Conservation (phyloP, 2,113 vertebrate genomes). For the Brachypodius melanocephalos region DNA sequence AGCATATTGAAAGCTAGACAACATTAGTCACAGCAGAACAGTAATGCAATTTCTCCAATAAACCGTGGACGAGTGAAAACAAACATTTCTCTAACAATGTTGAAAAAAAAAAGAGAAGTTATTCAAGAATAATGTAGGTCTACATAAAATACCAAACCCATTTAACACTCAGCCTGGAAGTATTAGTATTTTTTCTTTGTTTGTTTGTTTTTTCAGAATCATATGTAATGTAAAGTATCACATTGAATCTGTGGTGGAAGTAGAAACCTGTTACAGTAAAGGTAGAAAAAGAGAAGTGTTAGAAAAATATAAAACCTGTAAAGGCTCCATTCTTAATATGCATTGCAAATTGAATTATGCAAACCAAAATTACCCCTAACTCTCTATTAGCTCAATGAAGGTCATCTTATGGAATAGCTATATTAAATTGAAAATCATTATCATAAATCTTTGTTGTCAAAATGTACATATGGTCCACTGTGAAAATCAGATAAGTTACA, state of each 20-base stretch:
- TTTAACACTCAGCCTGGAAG: background rate
- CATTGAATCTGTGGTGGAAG: background rate
- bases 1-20: background rate
- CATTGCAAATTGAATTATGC: background rate
- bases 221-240: background rate
- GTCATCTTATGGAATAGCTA: background rate
- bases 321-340: background rate
- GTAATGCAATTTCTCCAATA: background rate
- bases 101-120: background rate
- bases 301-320: background rate
- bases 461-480: background rate
- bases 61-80: rapidly evolving
- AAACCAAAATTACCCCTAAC: background rate
- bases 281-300: background rate
- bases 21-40: background rate
- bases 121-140: background rate
- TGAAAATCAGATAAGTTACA: background rate
- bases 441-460: background rate
- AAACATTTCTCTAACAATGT: background rate
- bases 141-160: background rate
- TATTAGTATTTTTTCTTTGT: background rate
- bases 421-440: slow-evolving; percentile 2
- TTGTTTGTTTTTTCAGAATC: background rate
- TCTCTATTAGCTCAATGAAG: background rate
- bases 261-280: background rate